Base-by-base conservation (phyloP, 1,140 invertebrate genomes). In the Trichonephila clavipes region DNA sequence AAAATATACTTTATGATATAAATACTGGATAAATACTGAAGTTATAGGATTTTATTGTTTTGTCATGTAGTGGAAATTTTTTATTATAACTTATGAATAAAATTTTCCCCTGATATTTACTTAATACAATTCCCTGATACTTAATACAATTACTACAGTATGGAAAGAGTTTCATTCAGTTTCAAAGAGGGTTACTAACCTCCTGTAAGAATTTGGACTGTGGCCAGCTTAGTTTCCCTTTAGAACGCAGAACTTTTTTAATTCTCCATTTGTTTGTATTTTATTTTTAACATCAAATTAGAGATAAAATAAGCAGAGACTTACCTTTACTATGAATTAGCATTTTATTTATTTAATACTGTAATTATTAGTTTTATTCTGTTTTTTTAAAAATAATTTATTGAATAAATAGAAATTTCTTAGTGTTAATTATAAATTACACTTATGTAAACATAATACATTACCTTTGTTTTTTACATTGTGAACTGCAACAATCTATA, bases 141-240 rank as follows among this genome's bases (percentile, higher is more conserved):
- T 77, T 77, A 34, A 77, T 34, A 40, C 24, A 77, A 40, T 64
- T 64, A 16, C 7, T 64, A 2, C 21, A 19, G 62, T 19, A 64
- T 64, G 62, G 62, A 64, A 64, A 64, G 62, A 64, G 62, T 64
- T 64, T 64, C 62, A 64, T 64, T 64, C 24, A 77, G 72, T 77
- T 77, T 77, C 72, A 77, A 19, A 34, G 28, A 72, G 72, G 88
- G 88, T 89, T 72, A 77, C 61, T 89, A 69, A 89, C 88, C 88
- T 89, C 88, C 24, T 2, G 58, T 24, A 72, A 72, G 64, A 51
- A 21, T 51, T 58, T 89, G 88, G 88, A 77, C 58, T 14, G 18
- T 14, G 51, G 88, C 88, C 88, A 89, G 69, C n/a, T 21, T 18
- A 66, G 61, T 18, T 77, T 89, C 61, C 24, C 34, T 88, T 88